Evolutionary conservation across 2,113 vertebrate genomes (phyloP), one percentile per base, ranked within the genome.

Genomic region (Macrotis lagotis): DNA sequence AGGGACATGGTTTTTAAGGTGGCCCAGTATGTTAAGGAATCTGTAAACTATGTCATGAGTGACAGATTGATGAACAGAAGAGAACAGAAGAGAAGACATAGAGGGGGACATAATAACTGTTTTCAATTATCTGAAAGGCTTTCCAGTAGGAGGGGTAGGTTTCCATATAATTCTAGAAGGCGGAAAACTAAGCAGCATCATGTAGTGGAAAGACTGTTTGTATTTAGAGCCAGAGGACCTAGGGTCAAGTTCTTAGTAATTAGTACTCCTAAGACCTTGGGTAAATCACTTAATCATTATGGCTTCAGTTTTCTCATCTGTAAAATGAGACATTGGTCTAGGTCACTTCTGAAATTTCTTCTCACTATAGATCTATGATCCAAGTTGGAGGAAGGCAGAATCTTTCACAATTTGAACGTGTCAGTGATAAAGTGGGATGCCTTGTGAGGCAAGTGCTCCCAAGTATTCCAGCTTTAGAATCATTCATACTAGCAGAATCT

Each of bases 401-500:
- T 44, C 44, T 44, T 44, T 44, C 44, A 83, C 66, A 24, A 44
- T 83, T 8, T 83, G 66, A 22, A 83, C 8, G n/a, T 44, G 4
- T 6, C 66, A 83, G 66, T 83, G n/a, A 83, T 83, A 83, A 44
- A 83, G 19, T 24, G n/a, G 37, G 66, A 2, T 83, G 66, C n/a
- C 66, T 44, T 66, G n/a, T 44, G 37, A 74, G 37, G 66, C 0
- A 74, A 16, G n/a, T n/a, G n/a, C n/a, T n/a, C n/a, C n/a, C 5
- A n/a, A n/a, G 16, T 83, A 7, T 11, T 25, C n/a, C 37, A 48
- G 48, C 24, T 1, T 26, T 37, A n/a, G 59, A 53, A 25, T 0
- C 0, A 24, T 2, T 22, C 0, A 24, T 2, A 14, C 3, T 12
- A 55, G 66, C 22, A 47, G 48, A 22, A 4, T 49, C 83, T 3